These are phyloP conservation scores for Mirounga angustirostris DNA, from an alignment of 2,113 vertebrate genomes.

Conservation along the genomic window DNA sequence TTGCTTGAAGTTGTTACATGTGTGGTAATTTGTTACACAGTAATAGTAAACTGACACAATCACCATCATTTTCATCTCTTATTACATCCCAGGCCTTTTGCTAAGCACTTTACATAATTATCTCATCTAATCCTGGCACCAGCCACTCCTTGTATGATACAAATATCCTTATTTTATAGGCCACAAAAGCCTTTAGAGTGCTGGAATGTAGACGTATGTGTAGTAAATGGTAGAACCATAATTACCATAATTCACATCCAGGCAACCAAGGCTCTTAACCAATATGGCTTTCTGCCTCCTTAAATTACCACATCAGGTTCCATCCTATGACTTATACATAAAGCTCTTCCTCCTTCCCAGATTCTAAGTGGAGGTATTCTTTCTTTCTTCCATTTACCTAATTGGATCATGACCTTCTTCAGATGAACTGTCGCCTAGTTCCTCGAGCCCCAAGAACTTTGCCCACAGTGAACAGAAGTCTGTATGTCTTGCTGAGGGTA, in stretches of 20 bases:
- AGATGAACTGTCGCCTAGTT: background rate
- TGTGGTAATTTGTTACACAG: background rate
- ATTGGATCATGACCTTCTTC: background rate
- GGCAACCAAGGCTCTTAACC: background rate
- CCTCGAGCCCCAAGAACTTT: background rate
- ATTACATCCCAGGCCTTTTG: background rate
- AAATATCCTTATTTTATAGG: conserved; percentile 20
- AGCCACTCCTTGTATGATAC: background rate
- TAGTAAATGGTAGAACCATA: background rate
- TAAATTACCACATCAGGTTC: background rate
- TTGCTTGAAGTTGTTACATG: background rate
- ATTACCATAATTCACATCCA: background rate
- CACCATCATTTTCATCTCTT: background rate
- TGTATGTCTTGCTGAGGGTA: background rate
- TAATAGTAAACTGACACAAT: background rate
- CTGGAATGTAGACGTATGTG: background rate
- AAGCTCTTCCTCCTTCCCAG: background rate
- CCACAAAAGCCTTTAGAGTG: background rate
- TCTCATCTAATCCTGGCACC: background rate
- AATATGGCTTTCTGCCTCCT: background rate
- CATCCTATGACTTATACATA: background rate
- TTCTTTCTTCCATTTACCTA: background rate
- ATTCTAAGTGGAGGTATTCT: background rate
- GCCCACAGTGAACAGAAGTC: background rate
- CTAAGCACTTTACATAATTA: background rate